Conservation (phyloP, 2,113 vertebrate genomes). For the Uropsilus gracilis region DNA sequence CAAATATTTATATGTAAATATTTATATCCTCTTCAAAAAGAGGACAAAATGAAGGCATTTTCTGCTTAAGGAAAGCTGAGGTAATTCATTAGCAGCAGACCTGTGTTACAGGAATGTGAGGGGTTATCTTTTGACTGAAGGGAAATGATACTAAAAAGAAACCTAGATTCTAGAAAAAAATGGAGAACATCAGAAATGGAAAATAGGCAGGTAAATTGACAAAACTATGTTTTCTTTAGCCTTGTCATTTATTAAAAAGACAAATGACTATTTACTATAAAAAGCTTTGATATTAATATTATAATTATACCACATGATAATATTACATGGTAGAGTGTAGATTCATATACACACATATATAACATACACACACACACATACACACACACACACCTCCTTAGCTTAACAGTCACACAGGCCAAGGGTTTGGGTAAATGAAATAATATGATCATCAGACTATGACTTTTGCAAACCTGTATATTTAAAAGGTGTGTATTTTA, state of each 20-base stretch:
- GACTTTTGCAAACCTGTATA: background rate
- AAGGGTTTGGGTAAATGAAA: background rate
- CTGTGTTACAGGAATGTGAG: background rate
- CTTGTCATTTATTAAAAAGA: background rate
- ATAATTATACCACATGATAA: background rate
- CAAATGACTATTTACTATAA: background rate
- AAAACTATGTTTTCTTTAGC: background rate
- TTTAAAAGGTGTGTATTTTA: background rate
- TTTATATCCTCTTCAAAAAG: background rate
- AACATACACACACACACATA: too few relatives aligned
- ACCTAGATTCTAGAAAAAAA: background rate
- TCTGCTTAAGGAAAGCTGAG: background rate
- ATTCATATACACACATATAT: background rate
- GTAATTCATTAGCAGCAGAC: background rate
- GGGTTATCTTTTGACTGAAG: background rate
- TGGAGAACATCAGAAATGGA: background rate
- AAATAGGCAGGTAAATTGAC: background rate
- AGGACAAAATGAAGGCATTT: background rate
- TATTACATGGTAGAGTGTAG: background rate
- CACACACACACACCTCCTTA: too few relatives aligned
- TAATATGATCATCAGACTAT: background rate
- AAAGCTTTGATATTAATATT: background rate
- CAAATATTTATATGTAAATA: too few relatives aligned
- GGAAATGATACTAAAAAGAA: background rate
- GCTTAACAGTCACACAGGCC: background rate